Percentiles rank a stretch among this genome's conserved stretches.
phyloP scores from a whole-genome alignment of 2,888 invertebrate species.

The Catocala nupta region DNA sequence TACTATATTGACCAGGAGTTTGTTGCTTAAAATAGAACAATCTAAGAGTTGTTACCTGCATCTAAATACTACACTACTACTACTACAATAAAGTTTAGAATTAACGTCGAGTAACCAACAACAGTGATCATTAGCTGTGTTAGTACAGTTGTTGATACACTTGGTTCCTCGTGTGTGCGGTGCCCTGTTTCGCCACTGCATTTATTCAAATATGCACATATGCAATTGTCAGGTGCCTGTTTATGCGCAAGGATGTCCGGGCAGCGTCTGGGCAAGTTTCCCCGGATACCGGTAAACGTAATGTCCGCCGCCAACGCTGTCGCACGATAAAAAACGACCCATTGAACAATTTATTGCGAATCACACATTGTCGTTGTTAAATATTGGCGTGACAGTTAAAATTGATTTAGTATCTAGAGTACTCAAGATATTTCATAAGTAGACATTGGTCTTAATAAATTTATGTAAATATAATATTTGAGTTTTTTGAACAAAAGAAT shows the following conservation, averaged over 20 bases:
- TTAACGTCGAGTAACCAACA: no score
- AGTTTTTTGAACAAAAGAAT: constrained; percentile 18
- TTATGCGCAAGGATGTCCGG: constrained; percentile 47
- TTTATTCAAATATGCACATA: constrained; percentile 24
- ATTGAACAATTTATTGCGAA: constrained; percentile 16
- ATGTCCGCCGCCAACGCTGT: constrained; percentile 36
- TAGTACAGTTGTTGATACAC: background rate
- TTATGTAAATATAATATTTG: background rate
- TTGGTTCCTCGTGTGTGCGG: constrained; percentile 7
- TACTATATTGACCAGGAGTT: no score
- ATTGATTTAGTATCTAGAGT: background rate
- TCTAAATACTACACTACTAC: no score
- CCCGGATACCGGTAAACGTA: constrained; percentile 46
- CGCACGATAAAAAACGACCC: constrained; percentile 34
- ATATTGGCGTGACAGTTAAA: background rate
- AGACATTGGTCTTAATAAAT: background rate
- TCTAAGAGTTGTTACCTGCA: no score
- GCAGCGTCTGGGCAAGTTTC: constrained; percentile 40
- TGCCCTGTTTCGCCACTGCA: constrained; percentile 24
- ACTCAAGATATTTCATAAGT: background rate
- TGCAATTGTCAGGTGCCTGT: constrained; percentile 28
- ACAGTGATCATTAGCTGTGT: no score
- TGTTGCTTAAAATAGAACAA: no score
- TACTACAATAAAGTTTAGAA: no score
- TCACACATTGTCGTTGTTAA: background rate